Base-by-base conservation (phyloP, 2,888 invertebrate genomes). In the Erebia aethiops region DNA sequence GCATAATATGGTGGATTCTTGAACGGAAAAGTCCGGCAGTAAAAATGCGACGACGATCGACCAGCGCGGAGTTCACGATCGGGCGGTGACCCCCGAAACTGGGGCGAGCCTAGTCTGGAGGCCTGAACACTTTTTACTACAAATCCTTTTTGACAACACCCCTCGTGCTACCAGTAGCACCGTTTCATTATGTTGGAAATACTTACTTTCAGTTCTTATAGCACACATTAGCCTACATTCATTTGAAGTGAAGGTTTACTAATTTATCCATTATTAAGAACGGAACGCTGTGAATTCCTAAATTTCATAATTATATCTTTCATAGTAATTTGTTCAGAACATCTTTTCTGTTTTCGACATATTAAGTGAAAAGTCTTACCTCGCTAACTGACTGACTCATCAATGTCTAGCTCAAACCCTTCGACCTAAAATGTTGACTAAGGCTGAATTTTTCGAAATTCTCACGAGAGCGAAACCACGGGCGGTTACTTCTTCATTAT, bases 71-170 rank as follows among this genome's bases (percentile, higher is more conserved):
- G 91, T 90, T 92, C 91, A 91, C 87, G 87, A 86, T 83, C 91
- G 91, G 91, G 74, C 91, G 87, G 86, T 87, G 92, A 92, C 92
- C 92, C 87, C 82, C 84, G 81, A 89, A 91, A 87, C 82, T 90
- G 80, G 91, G 87, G 80, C 90, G 86, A 81, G 82, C 84, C 81
- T 82, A 83, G 87, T 86, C 88, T 87, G 85, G 81, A 81, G 81
- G 79, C 81, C 83, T 79, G 72, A 69, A 70, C 81, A 76, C 77
- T 73, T 73, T 73, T 73, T 60, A 74, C 71, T 69, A 71, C 67
- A 67, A 72, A 72, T 69, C 67, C 69, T 71, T 64, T 70, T 69
- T 57, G 62, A 69, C 57, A 67, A 49, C 57, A 69, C 65, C 54
- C 57, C 57, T 35, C 35, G 35, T 11, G 16, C 16, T 21, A 11